These are phyloP conservation scores for Rhinopomastus cyanomelas DNA, from an alignment of 2,113 vertebrate species.

Conservation along the genomic window DNA sequence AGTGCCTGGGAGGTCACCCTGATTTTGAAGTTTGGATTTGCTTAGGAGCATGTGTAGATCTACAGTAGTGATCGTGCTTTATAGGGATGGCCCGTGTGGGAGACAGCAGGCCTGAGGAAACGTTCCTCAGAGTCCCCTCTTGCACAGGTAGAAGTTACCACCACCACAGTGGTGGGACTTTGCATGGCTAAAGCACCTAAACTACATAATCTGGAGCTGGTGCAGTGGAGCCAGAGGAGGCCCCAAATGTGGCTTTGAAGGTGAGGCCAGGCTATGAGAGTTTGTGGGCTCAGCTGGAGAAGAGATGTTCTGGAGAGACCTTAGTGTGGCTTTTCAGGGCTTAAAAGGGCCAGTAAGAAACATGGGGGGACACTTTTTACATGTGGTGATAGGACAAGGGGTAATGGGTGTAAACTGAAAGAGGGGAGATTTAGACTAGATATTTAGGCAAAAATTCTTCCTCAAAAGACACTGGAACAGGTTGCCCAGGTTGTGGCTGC, in stretches of 20 bases:
- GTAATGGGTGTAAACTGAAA: background rate
- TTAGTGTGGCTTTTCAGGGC: too few relatives aligned
- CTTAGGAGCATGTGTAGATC: background rate
- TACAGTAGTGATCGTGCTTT: background rate
- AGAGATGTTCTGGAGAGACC: too few relatives aligned
- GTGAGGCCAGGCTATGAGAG: too few relatives aligned
- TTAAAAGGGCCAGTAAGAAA: too few relatives aligned
- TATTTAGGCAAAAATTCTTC: background rate
- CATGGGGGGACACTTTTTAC: too few relatives aligned
- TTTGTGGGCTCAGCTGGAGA: too few relatives aligned
- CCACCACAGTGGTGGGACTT: rapidly evolving
- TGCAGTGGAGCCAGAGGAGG: too few relatives aligned
- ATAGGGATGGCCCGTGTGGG: background rate
- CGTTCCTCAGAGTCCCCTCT: background rate
- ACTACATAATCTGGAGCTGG: too few relatives aligned
- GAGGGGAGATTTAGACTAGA: background rate
- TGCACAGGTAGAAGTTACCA: background rate
- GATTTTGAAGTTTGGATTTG: background rate
- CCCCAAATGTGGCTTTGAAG: too few relatives aligned
- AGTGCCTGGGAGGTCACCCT: background rate
- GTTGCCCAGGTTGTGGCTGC: background rate
- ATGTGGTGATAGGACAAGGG: too few relatives aligned
- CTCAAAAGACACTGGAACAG: background rate
- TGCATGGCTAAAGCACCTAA: background rate
- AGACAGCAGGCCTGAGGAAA: background rate